Evolutionary conservation across 2,797 vertebrate genomes (phyloP).

Genomic region (Benthosema pterotum): DNA sequence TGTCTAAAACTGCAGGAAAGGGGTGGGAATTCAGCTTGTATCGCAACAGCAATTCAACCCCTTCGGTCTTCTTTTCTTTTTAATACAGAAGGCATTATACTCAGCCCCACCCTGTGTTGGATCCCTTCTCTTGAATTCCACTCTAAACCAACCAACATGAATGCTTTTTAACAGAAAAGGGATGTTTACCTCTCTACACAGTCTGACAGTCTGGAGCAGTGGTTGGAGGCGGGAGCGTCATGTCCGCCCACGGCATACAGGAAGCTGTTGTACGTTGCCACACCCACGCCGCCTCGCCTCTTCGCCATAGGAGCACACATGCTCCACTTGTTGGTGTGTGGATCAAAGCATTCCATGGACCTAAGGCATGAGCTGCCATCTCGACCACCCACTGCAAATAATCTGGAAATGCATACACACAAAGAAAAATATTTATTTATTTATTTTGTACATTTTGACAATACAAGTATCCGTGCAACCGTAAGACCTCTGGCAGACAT

Average conservation of each 20-base stretch:
- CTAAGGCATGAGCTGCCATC: conserved; percentile 96
- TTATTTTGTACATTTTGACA: neutral
- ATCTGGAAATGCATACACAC: conserved; percentile 64
- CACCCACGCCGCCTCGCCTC: conserved; percentile 92
- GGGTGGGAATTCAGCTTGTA: conserved; percentile 19
- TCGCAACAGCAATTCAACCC: neutral
- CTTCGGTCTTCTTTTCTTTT: conserved; percentile 29
- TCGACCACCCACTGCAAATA: conserved; percentile 93
- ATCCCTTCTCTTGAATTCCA: neutral
- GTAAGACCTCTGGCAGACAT: neutral
- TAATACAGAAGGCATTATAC: neutral
- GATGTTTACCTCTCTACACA: conserved; percentile 90
- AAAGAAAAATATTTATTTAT: neutral
- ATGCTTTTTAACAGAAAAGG: neutral
- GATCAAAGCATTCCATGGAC: conserved; percentile 97
- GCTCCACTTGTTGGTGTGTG: conserved; percentile 98
- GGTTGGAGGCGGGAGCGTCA: conserved; percentile 94
- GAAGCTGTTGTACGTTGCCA: conserved; percentile 93
- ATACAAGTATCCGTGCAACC: neutral
- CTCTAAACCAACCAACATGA: conserved; percentile 11
- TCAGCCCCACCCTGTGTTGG: conserved; percentile 6
- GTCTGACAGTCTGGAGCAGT: conserved; percentile 92
- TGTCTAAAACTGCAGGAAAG: conserved; percentile 44
- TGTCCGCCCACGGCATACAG: conserved; percentile 96
- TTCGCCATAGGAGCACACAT: conserved; percentile 94